Evolutionary conservation across 2,797 vertebrate species (phyloP).

Genomic region (Scolopax rusticola): DNA sequence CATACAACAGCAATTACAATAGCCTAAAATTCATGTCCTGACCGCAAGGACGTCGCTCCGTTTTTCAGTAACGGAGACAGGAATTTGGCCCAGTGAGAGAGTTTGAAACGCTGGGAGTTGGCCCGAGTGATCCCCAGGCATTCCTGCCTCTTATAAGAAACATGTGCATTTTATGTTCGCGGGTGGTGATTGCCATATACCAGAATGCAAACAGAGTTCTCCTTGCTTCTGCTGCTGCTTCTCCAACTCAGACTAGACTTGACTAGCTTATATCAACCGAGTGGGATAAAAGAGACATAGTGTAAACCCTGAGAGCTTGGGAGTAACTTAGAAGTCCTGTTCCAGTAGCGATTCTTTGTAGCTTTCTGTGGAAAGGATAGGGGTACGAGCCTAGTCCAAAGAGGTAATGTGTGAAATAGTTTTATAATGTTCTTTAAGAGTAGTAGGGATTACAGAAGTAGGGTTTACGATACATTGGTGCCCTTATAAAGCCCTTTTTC

Average conservation of each 20-base stretch:
- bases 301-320: background rate
- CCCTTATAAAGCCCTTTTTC: background rate
- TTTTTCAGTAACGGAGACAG: slow-evolving; percentile 18
- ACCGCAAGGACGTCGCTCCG: background rate
- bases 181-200: rapidly evolving
- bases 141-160: slow-evolving; percentile 38
- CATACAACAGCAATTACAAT: background rate
- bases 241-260: background rate
- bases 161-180: background rate
- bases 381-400: background rate
- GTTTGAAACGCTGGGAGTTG: background rate
- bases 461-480: background rate
- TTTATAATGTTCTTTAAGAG: background rate
- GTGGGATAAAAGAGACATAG: background rate
- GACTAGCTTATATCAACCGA: background rate
- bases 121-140: background rate
- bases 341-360: background rate
- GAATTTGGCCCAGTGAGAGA: slow-evolving; percentile 24
- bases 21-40: background rate
- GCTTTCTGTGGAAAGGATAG: background rate
- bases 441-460: background rate
- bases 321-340: background rate
- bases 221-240: background rate
- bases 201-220: background rate
- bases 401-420: background rate